Evolutionary conservation across 1,140 invertebrate genomes (phyloP).

Genomic region (Hydropsyche tenuis): DNA sequence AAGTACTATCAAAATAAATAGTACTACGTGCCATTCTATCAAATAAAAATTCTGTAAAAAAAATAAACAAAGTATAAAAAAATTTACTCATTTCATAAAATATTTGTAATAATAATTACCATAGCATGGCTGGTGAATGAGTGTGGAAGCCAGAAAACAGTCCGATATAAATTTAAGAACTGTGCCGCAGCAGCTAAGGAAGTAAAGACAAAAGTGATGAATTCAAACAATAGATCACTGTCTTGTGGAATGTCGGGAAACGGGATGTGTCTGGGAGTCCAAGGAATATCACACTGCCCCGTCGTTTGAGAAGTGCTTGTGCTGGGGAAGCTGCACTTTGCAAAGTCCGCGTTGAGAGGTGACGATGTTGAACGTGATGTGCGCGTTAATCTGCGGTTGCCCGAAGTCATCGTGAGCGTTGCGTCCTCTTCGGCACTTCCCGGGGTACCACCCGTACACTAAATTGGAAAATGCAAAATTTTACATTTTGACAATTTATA

Average conservation of each 20-base stretch:
- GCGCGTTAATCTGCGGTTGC: slow-evolving; percentile 34
- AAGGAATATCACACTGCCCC: slow-evolving; percentile 47
- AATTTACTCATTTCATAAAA: not conserved
- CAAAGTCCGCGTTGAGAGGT: slow-evolving; percentile 49
- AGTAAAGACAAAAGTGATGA: slow-evolving; percentile 83
- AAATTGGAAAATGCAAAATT: not conserved
- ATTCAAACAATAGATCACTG: slow-evolving; percentile 84
- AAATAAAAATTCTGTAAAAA: slow-evolving; percentile 95
- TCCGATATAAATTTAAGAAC: slow-evolving; percentile 93
- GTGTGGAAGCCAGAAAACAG: slow-evolving; percentile 96
- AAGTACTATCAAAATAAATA: slow-evolving; percentile 82
- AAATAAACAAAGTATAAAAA: no score
- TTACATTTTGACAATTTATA: no score
- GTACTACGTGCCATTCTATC: slow-evolving; percentile 86
- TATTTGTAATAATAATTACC: slow-evolving; percentile 65
- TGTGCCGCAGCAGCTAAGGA: slow-evolving; percentile 79
- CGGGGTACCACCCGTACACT: slow-evolving; percentile 10
- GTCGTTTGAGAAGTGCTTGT: slow-evolving; percentile 3
- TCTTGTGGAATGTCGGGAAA: slow-evolving; percentile 86
- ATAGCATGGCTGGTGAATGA: slow-evolving; percentile 87
- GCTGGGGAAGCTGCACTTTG: slow-evolving; percentile 38
- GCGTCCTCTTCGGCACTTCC: slow-evolving; percentile 37
- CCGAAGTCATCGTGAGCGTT: slow-evolving; percentile 22
- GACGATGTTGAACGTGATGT: not conserved
- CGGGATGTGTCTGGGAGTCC: slow-evolving; percentile 78